Conservation (phyloP, 2,797 vertebrate species). For the Macropus fuliginosus region DNA sequence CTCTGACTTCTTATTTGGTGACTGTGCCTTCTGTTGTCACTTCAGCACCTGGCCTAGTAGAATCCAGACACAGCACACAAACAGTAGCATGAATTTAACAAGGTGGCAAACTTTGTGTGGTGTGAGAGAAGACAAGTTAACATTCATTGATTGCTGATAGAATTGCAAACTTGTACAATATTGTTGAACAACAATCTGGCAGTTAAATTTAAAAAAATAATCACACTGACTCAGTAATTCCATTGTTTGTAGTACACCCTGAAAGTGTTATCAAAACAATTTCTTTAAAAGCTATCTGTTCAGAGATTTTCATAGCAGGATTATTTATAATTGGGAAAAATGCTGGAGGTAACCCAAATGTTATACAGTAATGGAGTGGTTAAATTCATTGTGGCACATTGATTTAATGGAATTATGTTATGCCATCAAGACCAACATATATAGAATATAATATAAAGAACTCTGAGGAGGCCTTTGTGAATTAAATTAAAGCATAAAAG, state of each 20-base stretch:
- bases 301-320: background rate
- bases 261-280: background rate
- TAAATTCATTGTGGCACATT: background rate
- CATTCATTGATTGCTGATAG: background rate
- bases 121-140: background rate
- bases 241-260: background rate
- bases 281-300: background rate
- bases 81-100: background rate
- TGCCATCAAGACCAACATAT: background rate
- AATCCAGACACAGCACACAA: background rate
- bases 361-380: background rate
- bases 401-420: background rate
- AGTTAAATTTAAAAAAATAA: background rate
- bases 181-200: background rate
- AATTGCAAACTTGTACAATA: background rate
- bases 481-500: background rate
- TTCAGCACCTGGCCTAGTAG: background rate
- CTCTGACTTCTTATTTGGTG: background rate
- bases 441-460: background rate
- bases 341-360: background rate
- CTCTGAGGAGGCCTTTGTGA: background rate
- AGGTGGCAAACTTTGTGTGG: background rate
- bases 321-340: background rate
- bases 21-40: background rate
- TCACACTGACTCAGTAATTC: background rate